Base-by-base conservation (phyloP, 2,888 invertebrate species). In the Galeruca laticollis region DNA sequence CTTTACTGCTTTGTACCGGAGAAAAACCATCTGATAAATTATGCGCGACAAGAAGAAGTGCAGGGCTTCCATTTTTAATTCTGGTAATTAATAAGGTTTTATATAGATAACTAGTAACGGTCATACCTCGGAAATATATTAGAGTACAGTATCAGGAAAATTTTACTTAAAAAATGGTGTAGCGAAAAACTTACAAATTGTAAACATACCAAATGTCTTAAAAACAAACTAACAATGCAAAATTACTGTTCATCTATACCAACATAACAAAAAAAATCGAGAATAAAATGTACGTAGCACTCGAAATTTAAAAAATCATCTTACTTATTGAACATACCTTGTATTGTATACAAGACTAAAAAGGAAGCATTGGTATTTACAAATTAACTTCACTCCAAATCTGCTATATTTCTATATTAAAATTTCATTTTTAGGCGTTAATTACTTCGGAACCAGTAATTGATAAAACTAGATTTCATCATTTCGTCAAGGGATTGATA, bases 41-140 rank as follows among this genome's bases (percentile, higher is more conserved):
- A 13, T 94, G 94, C 80, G 89, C 95, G 5, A 98, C 98, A 0
- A 87, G 98, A 21, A 88, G 98, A 72, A 97, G 97, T 84, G 98
- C 97, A 11, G 99, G 98, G 0, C 88, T 99, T 65, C 98, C 98
- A 0, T 98, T 94, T 83, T 93, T 97, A 88, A 90, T 96, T 75
- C 93, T 94, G 88, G 94, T 93, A 75, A 75, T 60, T 15, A 9
- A 18, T 18, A 15, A 15, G 15, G 2, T 13, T n/a, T n/a, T 18
- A 18, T 47, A 15, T 47, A 26, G 26, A 6, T 26, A 26, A 26
- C 26, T 26, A 26, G 6, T 26, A 26, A 26, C 2, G 26, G 26
- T 26, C 6, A 26, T 26, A n/a, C 26, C 3, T 5, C 3, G 3
- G 26, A 26, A 26, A 54, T 57, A 9, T 56, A 33, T 56, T 56